Percentiles rank a stretch among this genome's conserved stretches.
phyloP scores from a whole-genome alignment of 2,113 vertebrate genomes.

The Brachyhypopomus occidentalis region DNA sequence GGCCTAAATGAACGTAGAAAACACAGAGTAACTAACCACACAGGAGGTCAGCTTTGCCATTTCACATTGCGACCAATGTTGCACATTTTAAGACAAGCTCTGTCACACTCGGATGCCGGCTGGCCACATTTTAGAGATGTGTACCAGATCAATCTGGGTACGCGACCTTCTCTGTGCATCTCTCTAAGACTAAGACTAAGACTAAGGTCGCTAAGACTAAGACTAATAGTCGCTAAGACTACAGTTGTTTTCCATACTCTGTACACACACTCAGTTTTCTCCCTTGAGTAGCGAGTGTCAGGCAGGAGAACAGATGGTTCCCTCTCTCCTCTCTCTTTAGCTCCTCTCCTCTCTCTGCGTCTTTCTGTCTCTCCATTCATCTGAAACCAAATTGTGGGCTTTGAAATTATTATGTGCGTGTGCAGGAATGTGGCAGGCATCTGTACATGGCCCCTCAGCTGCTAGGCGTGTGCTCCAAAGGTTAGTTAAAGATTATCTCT shows the following conservation, averaged over 20 bases:
- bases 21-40: too few relatives aligned
- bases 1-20: too few relatives aligned
- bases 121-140: neutral
- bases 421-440: conserved; percentile 9
- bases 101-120: neutral
- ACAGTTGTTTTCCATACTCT: neutral
- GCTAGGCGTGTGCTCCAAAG: neutral
- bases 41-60: too few relatives aligned
- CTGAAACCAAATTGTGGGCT: conserved; percentile 39
- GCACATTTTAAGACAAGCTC: too few relatives aligned
- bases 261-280: neutral
- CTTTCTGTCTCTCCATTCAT: neutral
- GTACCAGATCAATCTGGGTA: neutral
- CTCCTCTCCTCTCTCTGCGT: conserved; percentile 5
- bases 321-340: neutral
- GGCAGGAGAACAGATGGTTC: conserved; percentile 27
- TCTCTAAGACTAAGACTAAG: too few relatives aligned
- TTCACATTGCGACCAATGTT: too few relatives aligned
- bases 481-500: conserved; percentile 15
- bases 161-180: too few relatives aligned
- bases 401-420: conserved; percentile 41
- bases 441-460: conserved; percentile 17
- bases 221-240: neutral
- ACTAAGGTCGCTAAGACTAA: too few relatives aligned
- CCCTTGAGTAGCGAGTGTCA: neutral